Evolutionary conservation across 2,888 invertebrate species (phyloP).

Genomic region (Phengaris alcon): DNA sequence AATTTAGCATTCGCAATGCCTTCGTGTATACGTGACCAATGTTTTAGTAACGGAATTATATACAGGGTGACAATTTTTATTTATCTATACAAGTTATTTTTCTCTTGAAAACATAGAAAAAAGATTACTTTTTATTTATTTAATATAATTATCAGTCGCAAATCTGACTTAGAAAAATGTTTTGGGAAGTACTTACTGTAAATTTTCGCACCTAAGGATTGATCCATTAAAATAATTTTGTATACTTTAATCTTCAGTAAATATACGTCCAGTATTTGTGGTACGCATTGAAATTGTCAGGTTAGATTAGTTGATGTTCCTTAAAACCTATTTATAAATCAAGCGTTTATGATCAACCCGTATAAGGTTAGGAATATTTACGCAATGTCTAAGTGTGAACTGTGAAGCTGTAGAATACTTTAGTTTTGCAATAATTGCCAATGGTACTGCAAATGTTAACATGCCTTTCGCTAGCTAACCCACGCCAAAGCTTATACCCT

Average conservation of each 20-base stretch:
- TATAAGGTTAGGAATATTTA: constrained; percentile 12
- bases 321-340: neutral
- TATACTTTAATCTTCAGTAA: no score
- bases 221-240: no score
- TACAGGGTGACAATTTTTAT: constrained; percentile 34
- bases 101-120: no score
- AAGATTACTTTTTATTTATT: no score
- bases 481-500: neutral
- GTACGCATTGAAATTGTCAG: no score
- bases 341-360: neutral
- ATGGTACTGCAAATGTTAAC: constrained; percentile 22
- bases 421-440: constrained; percentile 30
- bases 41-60: constrained; percentile 41
- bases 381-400: constrained; percentile 24
- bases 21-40: constrained; percentile 42
- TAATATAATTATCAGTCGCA: no score
- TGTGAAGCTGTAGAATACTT: constrained; percentile 22
- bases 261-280: no score
- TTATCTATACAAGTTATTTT: no score
- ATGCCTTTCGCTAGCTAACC: constrained; percentile 12
- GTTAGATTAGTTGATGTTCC: no score
- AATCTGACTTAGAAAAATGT: no score
- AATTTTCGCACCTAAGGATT: no score
- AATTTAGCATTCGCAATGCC: constrained; percentile 33
- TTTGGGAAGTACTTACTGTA: no score